Evolutionary conservation across 2,888 invertebrate genomes (phyloP).

Genomic region (Drosophila quinaria): DNA sequence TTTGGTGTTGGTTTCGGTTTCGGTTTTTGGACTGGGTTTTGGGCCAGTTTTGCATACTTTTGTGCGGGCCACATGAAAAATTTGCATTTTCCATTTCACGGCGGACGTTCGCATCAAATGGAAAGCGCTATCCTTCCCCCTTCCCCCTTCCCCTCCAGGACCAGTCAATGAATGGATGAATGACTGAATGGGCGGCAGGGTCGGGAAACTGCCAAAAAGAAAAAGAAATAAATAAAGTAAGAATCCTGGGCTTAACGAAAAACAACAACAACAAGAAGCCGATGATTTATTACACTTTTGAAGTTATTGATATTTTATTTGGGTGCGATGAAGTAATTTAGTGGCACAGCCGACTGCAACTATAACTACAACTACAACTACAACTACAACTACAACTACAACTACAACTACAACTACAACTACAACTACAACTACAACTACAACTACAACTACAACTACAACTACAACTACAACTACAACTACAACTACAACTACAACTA

Average conservation of each 20-base stretch:
- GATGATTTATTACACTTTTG: conserved; percentile 74
- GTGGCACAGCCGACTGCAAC: conserved; percentile 17
- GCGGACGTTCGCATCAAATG: conserved; percentile 52
- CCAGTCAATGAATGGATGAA: conserved; percentile 20
- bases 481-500: neutral
- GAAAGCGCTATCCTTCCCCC: conserved; percentile 14
- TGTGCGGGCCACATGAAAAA: conserved; percentile 58
- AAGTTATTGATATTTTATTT: conserved; percentile 76
- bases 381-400: no score
- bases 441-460: conserved; percentile 1
- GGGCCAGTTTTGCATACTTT: conserved; percentile 66
- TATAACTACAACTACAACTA: neutral
- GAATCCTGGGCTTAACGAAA: conserved; percentile 2
- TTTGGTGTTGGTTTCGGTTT: conserved; percentile 4
- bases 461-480: neutral
- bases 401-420: neutral
- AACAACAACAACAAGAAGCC: conserved; percentile 16
- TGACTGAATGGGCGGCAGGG: conserved; percentile 6
- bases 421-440: neutral
- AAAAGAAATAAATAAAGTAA: no score
- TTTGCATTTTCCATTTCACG: conserved; percentile 73
- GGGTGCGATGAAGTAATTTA: conserved; percentile 69
- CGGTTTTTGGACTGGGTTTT: conserved; percentile 22
- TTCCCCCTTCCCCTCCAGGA: no score
- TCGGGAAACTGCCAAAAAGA: conserved; percentile 19